Evolutionary conservation across 1,140 invertebrate species (phyloP), one percentile per base, ranked within the genome.

Genomic region (Aphelinus atriplicis): DNA sequence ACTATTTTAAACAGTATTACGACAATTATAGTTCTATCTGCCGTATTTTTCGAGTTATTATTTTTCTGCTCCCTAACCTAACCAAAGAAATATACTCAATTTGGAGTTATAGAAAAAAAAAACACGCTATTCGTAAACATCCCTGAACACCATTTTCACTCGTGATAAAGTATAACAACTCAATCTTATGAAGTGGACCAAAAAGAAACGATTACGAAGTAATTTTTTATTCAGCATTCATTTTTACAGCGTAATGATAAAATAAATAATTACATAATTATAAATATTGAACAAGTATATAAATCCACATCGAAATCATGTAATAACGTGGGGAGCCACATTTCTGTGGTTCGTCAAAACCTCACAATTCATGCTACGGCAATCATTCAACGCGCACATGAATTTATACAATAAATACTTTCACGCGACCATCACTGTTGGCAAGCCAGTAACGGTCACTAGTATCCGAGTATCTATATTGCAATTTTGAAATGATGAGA

Each of bases 321-420:
- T 58, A 58, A 69, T 56, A 69, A 58, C 67, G 55, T 7, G 46
- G 56, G 43, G n/a, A 60, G 50, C 56, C 67, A 50, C 55, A 47
- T 60, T 68, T n/a, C 47, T 26, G 67, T 46, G 67, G 67, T 5
- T 67, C 65, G 9, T 3, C 26, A 10, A 10, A 51, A 46, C 61
- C 43, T 63, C 26, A 26, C 26, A 26, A 26, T 26, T 4, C n/a
- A 48, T n/a, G 63, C 63, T 51, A 26, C 48, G 51, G 48, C 63
- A 63, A 10, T 48, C n/a, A 65, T 42, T 43, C 50, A n/a, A n/a
- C 51, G 50, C 26, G 48, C 63, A 51, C 42, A 56, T 65, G 65
- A 73, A 78, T 88, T 26, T 26, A 26, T 86, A 6, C 84, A 81
- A 81, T 89, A 89, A 70, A 89, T 88, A 78, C 86, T 86, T 75